These are phyloP conservation scores for Pachypsylla venusta DNA, from an alignment of 1,140 invertebrate genomes.

Conservation along the genomic window DNA sequence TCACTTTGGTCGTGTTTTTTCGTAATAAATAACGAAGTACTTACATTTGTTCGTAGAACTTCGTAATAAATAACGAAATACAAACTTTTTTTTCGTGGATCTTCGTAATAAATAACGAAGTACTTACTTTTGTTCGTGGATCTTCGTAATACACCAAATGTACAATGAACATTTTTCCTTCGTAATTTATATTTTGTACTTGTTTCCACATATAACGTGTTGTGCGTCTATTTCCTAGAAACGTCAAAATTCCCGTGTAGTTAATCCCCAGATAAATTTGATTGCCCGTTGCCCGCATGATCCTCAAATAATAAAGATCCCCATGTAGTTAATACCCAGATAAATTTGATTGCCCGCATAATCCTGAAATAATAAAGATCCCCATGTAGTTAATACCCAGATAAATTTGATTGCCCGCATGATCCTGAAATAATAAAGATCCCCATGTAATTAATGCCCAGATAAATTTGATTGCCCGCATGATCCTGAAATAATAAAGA, in stretches of 20 bases:
- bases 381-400: constrained; percentile 89
- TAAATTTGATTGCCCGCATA: constrained; percentile 74
- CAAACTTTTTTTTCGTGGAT: too few species aligned
- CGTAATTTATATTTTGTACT: constrained; percentile 90
- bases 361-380: constrained; percentile 92
- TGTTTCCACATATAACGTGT: constrained; percentile 92
- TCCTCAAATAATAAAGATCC: constrained; percentile 74
- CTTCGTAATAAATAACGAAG: too few species aligned
- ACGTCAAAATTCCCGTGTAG: constrained; percentile 84
- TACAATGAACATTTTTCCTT: constrained; percentile 96
- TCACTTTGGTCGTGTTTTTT: too few species aligned
- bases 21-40: too few species aligned
- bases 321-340: constrained; percentile 85
- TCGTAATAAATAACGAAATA: too few species aligned
- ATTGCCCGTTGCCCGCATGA: constrained; percentile 67
- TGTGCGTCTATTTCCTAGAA: constrained; percentile 80
- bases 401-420: constrained; percentile 75
- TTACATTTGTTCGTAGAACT: too few species aligned
- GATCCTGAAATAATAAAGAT: constrained; percentile 73
- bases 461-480: constrained; percentile 71
- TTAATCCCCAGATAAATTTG: constrained; percentile 91
- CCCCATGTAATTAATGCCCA: constrained; percentile 88
- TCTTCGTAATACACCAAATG: constrained; percentile 62
- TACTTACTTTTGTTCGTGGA: constrained; percentile 42
- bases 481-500: constrained; percentile 69